Conservation (phyloP, 2,113 vertebrate species). For the Thryonomys swinderianus region DNA sequence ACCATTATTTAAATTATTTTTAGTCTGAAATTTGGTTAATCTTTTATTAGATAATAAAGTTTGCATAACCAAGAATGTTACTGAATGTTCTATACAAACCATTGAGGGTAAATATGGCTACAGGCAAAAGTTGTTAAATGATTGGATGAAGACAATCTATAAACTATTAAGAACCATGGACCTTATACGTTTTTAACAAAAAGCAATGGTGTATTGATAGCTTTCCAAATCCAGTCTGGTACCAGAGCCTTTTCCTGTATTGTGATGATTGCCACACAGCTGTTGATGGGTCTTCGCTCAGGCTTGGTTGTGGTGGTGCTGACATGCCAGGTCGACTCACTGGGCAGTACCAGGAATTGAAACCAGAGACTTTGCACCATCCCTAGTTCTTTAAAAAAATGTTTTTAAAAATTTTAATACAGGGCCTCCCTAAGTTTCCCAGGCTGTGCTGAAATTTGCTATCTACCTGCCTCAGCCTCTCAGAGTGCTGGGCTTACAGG, state of each 20-base stretch:
- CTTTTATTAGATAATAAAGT: not conserved
- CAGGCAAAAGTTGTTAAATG: not conserved
- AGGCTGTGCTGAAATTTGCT: not conserved
- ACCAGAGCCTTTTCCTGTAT: not conserved
- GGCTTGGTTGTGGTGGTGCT: not conserved
- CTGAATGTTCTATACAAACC: not conserved
- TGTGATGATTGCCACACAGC: accelerated
- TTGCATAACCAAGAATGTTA: not conserved
- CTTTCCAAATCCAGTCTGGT: not conserved
- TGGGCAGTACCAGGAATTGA: not conserved
- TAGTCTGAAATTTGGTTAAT: not conserved
- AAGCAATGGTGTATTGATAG: not conserved
- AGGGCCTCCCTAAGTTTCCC: not conserved
- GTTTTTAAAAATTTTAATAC: no score
- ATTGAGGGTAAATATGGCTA: not conserved
- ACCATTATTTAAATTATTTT: not conserved
- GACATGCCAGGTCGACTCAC: not conserved
- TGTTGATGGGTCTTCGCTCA: not conserved
- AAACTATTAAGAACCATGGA: not conserved
- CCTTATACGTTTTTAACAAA: not conserved
- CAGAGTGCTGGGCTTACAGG: not conserved
- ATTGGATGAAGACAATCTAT: not conserved
- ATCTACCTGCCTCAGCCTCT: not conserved
- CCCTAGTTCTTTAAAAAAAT: not conserved
- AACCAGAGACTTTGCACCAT: not conserved